Evolutionary conservation across 2,113 vertebrate genomes (phyloP).

Genomic region (Tragelaphus scriptus): DNA sequence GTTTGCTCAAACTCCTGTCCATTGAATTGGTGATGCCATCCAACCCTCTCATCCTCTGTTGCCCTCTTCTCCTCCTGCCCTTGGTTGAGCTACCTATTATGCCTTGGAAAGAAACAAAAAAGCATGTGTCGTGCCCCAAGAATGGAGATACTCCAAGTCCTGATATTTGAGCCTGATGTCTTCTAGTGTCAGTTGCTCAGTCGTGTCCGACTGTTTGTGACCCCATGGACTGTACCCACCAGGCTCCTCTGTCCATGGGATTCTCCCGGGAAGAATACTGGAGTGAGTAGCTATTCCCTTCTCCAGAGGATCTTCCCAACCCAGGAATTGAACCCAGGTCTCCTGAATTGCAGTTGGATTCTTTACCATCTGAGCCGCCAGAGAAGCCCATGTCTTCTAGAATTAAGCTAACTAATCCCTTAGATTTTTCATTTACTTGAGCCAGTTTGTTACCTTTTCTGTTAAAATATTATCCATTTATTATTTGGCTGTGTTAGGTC

Average conservation of each 20-base stretch:
- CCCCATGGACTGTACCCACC: neutral
- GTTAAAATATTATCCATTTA: neutral
- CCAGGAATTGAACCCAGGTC: neutral
- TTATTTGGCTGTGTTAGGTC: neutral
- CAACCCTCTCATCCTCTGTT: neutral
- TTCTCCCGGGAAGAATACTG: neutral
- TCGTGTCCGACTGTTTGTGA: accelerated
- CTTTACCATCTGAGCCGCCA: neutral
- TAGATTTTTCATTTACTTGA: neutral
- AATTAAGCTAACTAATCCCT: neutral
- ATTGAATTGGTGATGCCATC: neutral
- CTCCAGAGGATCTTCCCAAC: neutral
- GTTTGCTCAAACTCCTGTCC: neutral
- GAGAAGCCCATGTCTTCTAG: neutral
- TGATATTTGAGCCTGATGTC: neutral
- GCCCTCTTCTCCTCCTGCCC: neutral
- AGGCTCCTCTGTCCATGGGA: neutral
- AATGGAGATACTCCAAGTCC: neutral
- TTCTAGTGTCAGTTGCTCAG: neutral
- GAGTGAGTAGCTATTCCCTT: neutral
- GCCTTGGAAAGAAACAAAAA: neutral
- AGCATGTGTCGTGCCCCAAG: neutral
- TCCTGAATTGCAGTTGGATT: neutral
- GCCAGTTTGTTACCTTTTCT: neutral
- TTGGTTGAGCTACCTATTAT: neutral